Evolutionary conservation across 2,113 vertebrate genomes (phyloP).

Genomic region (Rhegmatorhina hoffmannsi): DNA sequence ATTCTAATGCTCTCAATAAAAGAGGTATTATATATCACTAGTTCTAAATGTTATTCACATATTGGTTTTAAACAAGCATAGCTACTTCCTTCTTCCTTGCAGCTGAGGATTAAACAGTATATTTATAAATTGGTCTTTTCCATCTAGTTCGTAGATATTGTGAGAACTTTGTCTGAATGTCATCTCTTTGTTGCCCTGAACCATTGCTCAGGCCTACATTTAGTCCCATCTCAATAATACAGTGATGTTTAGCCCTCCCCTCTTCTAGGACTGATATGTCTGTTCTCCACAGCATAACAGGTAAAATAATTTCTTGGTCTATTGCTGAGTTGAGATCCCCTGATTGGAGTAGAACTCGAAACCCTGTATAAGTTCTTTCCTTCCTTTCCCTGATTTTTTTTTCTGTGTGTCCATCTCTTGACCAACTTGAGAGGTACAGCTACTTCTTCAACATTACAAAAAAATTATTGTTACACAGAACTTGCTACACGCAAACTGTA

Average conservation of each 20-base stretch:
- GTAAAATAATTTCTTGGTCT: not conserved
- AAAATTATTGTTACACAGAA: not conserved
- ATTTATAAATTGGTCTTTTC: not conserved
- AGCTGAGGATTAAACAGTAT: not conserved
- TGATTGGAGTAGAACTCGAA: fast-evolving
- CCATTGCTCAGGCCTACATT: not conserved
- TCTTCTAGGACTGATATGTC: not conserved
- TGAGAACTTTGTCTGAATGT: not conserved
- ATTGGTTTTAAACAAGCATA: not conserved
- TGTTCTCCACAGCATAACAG: not conserved
- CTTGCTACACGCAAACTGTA: not conserved
- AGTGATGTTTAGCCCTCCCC: not conserved
- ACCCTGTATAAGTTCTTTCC: not conserved
- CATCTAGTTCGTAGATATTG: not conserved
- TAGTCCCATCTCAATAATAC: not conserved
- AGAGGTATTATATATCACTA: not conserved
- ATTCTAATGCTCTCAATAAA: not conserved
- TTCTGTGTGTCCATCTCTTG: not conserved
- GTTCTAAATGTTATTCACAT: not conserved
- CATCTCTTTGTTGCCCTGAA: not conserved
- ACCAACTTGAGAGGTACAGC: not conserved
- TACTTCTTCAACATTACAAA: not conserved
- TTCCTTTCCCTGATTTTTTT: not conserved
- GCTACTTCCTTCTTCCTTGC: not conserved
- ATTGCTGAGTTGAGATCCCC: not conserved